These are phyloP conservation scores for Hypolimnas misippus DNA, from an alignment of 2,888 invertebrate species.

Conservation along the genomic window DNA sequence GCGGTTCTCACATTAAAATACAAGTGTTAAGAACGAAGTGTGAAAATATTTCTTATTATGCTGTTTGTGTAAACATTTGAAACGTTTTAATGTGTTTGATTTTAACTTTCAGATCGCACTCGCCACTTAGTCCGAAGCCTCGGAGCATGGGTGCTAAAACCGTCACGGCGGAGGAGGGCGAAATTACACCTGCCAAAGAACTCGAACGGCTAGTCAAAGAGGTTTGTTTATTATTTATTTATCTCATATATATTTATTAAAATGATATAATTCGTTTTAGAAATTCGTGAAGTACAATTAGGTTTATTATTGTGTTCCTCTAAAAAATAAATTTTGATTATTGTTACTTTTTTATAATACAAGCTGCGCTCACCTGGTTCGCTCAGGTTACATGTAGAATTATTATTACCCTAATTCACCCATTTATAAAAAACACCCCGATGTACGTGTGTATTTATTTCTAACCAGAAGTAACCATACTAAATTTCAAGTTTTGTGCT, in stretches of 20 bases:
- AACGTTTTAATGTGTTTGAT: conserved; percentile 1
- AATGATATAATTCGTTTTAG: too few species aligned
- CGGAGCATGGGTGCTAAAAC: conserved; percentile 78
- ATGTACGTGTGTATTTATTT: too few species aligned
- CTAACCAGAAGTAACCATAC: too few species aligned
- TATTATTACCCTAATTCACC: too few species aligned
- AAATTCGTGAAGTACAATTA: too few species aligned
- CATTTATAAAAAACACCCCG: too few species aligned
- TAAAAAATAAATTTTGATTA: too few species aligned
- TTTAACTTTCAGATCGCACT: conserved; percentile 82
- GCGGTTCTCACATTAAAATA: conserved; percentile 7
- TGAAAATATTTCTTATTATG: conserved; percentile 9
- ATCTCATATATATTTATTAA: not conserved
- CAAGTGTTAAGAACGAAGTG: conserved; percentile 11
- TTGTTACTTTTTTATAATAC: too few species aligned
- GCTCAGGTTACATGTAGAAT: too few species aligned
- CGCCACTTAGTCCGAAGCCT: conserved; percentile 86
- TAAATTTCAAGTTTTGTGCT: too few species aligned
- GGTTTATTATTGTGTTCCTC: too few species aligned
- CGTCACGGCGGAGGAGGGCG: conserved; percentile 83
- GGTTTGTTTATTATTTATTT: conserved; percentile 54
- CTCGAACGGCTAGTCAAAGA: conserved; percentile 90
- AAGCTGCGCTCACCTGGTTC: too few species aligned
- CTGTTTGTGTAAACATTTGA: not conserved
- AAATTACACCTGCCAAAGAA: conserved; percentile 87